A percentile compares a stretch with the other conserved stretches of the same genome.
Evolutionary conservation across 2,888 invertebrate species (phyloP).

Genomic region (Hydropsyche betteni): DNA sequence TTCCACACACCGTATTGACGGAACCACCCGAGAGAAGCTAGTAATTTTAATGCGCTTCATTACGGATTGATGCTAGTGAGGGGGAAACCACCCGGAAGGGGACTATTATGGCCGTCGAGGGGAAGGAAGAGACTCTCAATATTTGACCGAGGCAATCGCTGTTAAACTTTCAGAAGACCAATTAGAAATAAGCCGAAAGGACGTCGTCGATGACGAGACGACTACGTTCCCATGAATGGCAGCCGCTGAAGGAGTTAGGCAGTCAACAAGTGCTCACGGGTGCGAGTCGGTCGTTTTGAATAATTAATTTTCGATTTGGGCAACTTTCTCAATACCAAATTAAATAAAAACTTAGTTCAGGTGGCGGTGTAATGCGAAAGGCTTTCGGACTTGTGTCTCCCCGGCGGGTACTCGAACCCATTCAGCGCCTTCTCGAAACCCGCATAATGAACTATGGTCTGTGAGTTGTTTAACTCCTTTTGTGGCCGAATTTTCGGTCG

Average conservation of each 20-base stretch:
- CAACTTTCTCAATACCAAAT: slow-evolving; percentile 7
- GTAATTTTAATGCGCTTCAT: too few relatives aligned
- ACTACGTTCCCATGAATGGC: slow-evolving; percentile 1
- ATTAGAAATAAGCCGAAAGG: slow-evolving; percentile 13
- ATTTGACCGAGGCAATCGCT: neutral
- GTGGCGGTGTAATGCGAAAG: too few relatives aligned
- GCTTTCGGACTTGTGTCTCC: too few relatives aligned
- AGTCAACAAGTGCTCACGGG: neutral
- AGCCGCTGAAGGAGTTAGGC: neutral
- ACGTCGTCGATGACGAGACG: neutral
- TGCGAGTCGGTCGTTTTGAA: neutral
- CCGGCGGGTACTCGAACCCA: too few relatives aligned
- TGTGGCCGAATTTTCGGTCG: too few relatives aligned
- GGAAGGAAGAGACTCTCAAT: neutral
- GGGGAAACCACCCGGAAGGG: neutral
- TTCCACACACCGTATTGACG: too few relatives aligned
- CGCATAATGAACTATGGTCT: too few relatives aligned
- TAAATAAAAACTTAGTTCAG: slow-evolving; percentile 1
- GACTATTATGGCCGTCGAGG: neutral
- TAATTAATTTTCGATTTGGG: slow-evolving; percentile 12
- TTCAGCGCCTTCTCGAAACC: too few relatives aligned
- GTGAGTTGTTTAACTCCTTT: too few relatives aligned
- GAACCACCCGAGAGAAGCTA: too few relatives aligned
- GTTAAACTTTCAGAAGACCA: slow-evolving; percentile 17
- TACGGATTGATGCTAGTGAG: too few relatives aligned